These are phyloP conservation scores for Panthera leo DNA, from an alignment of 2,113 vertebrate species.

Conservation along the genomic window DNA sequence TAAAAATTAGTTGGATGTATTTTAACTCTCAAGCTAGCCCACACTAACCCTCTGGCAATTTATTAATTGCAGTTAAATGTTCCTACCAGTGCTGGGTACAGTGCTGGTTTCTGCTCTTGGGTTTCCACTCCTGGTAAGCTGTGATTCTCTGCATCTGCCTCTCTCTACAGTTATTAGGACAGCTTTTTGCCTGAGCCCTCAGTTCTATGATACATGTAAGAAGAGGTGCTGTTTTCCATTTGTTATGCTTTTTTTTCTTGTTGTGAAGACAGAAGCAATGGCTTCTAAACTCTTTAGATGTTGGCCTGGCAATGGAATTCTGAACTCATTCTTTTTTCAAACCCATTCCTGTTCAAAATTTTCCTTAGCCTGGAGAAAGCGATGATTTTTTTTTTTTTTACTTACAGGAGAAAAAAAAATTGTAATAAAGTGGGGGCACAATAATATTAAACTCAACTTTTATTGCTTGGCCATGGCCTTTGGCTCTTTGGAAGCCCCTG, in stretches of 20 bases:
- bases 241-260: not conserved
- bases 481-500: not conserved
- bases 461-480: not conserved
- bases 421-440: not conserved
- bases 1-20: not conserved
- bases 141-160: not conserved
- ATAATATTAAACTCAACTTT: not conserved
- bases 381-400: not conserved
- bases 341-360: not conserved
- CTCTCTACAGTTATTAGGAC: not conserved
- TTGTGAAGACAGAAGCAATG: not conserved
- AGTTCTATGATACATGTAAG: not conserved
- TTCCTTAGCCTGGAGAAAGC: not conserved
- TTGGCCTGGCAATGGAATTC: not conserved
- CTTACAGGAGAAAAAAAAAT: not conserved
- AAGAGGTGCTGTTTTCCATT: not conserved
- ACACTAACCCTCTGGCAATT: not conserved
- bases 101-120: rapidly evolving
- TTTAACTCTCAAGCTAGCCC: not conserved
- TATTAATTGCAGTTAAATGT: not conserved
- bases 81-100: not conserved
- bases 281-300: not conserved
- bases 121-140: not conserved
- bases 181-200: not conserved
- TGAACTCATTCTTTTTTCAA: not conserved